These are phyloP conservation scores for Chrosomus eos DNA, from an alignment of 2,797 vertebrate species.

Conservation along the genomic window DNA sequence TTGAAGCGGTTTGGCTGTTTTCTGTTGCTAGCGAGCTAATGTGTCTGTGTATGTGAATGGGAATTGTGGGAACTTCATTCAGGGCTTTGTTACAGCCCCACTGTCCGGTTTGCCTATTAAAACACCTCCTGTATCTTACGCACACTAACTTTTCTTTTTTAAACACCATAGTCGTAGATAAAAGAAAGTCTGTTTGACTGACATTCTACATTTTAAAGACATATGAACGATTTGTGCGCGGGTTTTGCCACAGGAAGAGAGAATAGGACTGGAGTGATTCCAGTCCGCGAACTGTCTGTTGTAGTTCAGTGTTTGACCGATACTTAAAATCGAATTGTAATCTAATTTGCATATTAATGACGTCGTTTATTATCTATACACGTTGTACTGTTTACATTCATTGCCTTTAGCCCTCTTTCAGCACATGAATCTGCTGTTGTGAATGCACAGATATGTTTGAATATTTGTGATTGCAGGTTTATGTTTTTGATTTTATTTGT, in stretches of 20 bases:
- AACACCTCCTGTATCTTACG: neutral
- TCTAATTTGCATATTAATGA: neutral
- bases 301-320: neutral
- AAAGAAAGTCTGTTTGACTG: slow-evolving; percentile 28
- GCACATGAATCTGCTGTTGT: slow-evolving; percentile 15
- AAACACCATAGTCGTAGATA: neutral
- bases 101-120: slow-evolving; percentile 5
- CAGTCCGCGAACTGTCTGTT: neutral
- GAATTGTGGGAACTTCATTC: slow-evolving; percentile 82
- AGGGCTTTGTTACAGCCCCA: slow-evolving; percentile 84
- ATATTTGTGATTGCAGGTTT: neutral
- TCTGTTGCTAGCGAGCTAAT: slow-evolving; percentile 44
- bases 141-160: neutral
- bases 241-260: slow-evolving; percentile 13
- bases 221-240: neutral
- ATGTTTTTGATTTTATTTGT: neutral
- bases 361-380: neutral
- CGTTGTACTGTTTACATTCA: neutral
- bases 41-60: slow-evolving; percentile 74
- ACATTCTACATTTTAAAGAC: slow-evolving; percentile 15
- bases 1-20: slow-evolving; percentile 4
- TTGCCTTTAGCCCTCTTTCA: neutral
- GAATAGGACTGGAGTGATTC: neutral
- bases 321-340: neutral
- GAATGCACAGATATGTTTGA: slow-evolving; percentile 26